Conservation (phyloP, 2,888 invertebrate genomes). For the Abrostola triplasia region DNA sequence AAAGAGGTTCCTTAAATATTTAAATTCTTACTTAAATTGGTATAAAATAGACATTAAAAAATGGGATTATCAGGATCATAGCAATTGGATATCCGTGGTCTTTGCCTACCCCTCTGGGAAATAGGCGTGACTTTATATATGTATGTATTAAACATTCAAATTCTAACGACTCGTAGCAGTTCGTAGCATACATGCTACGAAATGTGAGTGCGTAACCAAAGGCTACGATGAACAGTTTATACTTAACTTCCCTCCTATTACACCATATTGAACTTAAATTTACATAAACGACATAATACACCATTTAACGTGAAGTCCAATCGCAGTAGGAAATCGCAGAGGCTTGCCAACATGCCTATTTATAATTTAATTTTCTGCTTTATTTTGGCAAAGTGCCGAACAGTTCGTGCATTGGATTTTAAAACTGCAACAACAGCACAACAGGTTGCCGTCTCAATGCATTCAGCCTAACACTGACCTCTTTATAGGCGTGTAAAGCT, state of each 20-base stretch:
- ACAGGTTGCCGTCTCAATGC: constrained; percentile 38
- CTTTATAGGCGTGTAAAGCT: neutral
- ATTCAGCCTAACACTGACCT: constrained; percentile 21
- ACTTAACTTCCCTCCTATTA: too few relatives aligned
- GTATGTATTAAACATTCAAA: too few relatives aligned
- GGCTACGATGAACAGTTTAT: constrained; percentile 25
- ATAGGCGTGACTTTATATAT: too few relatives aligned
- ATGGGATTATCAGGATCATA: too few relatives aligned
- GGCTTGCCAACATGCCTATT: constrained; percentile 20
- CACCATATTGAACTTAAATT: too few relatives aligned
- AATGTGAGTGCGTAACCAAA: constrained; percentile 12
- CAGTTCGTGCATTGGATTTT: constrained; percentile 24
- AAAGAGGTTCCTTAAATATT: too few relatives aligned
- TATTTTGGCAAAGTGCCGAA: constrained; percentile 31
- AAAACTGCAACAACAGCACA: constrained; percentile 22
- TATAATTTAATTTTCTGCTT: constrained; percentile 36
- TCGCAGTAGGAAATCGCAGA: constrained; percentile 7
- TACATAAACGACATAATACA: too few relatives aligned
- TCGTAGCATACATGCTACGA: constrained; percentile 18
- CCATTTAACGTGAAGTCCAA: neutral
- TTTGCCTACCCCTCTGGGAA: too few relatives aligned
- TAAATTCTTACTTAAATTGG: too few relatives aligned
- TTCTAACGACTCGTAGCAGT: neutral
- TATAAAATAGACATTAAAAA: too few relatives aligned
- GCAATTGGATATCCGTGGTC: too few relatives aligned